A percentile compares a stretch with the other conserved stretches of the same genome.
Conservation (phyloP, 2,888 invertebrate species). For the Drosophila setosimentum region DNA sequence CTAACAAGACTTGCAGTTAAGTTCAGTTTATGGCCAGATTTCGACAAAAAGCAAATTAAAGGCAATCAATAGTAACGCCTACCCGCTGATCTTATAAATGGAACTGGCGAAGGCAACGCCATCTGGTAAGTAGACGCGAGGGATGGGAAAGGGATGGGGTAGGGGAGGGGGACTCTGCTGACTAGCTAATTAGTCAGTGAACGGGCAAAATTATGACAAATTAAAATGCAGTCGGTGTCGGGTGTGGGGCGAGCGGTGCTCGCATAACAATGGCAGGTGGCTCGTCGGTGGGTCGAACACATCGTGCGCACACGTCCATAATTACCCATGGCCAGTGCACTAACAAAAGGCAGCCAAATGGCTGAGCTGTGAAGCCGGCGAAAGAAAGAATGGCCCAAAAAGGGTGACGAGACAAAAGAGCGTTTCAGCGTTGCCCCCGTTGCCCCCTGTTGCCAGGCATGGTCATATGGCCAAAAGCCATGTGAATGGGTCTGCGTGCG, state of each 20-base stretch:
- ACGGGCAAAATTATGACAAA: conserved; percentile 74
- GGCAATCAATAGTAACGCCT: conserved; percentile 8
- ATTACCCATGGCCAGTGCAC: conserved; percentile 66
- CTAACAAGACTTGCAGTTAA: not conserved
- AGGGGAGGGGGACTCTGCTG: conserved; percentile 30
- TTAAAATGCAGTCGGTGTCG: conserved; percentile 60
- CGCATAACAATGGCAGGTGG: conserved; percentile 59
- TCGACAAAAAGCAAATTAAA: conserved; percentile 6
- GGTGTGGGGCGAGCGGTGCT: not conserved
- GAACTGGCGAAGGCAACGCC: conserved; percentile 18
- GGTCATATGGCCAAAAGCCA: conserved; percentile 18
- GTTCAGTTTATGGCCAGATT: conserved; percentile 20
- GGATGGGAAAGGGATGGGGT: not conserved
- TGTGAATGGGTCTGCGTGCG: conserved; percentile 40
- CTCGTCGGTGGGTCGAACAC: conserved; percentile 45
- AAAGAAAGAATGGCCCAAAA: conserved; percentile 39
- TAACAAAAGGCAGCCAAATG: conserved; percentile 76
- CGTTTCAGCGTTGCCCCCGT: not conserved
- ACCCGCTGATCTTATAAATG: conserved; percentile 8
- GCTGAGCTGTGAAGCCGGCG: conserved; percentile 11
- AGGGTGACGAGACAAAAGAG: conserved; percentile 77
- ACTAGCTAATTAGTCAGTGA: conserved; percentile 70
- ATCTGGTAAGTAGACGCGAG: conserved; percentile 14
- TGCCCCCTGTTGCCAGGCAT: conserved; percentile 10
- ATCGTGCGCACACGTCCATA: conserved; percentile 65